These are phyloP conservation scores for Stichodactyla helianthus DNA, from an alignment of 64 coral and sea anemone species.

Conservation along the genomic window DNA sequence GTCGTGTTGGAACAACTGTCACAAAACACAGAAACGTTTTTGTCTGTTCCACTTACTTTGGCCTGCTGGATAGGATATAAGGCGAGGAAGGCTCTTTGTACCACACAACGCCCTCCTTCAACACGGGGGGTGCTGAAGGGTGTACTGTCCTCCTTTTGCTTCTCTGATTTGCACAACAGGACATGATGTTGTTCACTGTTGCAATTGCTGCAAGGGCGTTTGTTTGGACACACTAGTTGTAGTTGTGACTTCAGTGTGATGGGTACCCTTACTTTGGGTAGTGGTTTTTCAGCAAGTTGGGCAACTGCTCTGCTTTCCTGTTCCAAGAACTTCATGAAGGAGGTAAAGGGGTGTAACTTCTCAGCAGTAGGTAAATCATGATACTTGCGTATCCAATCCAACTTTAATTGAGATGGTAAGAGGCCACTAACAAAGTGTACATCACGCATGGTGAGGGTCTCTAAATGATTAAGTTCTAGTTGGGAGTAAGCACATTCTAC, in stretches of 20 bases:
- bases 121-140: no score
- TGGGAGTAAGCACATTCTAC: no score
- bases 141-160: not conserved
- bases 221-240: constrained; percentile 38
- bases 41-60: no score
- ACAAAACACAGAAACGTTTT: no score
- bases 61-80: no score
- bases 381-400: constrained; percentile 55
- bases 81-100: no score
- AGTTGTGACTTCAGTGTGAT: not conserved
- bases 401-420: constrained; percentile 43
- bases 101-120: no score
- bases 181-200: constrained; percentile 55
- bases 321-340: constrained; percentile 67
- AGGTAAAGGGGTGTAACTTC: constrained; percentile 58
- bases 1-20: no score
- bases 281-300: constrained; percentile 45
- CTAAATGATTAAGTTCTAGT: constrained; percentile 53
- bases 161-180: constrained; percentile 42
- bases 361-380: constrained; percentile 19
- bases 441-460: constrained; percentile 74
- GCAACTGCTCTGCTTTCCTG: constrained; percentile 54
- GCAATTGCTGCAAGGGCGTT: constrained; percentile 30
- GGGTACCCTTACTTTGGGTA: not conserved
- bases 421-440: constrained; percentile 62